A percentile compares a stretch with the other conserved stretches of the same genome.
These are phyloP conservation scores for Brachionus calyciflorus DNA, from an alignment of 1,140 invertebrate species.

Conservation along the genomic window DNA sequence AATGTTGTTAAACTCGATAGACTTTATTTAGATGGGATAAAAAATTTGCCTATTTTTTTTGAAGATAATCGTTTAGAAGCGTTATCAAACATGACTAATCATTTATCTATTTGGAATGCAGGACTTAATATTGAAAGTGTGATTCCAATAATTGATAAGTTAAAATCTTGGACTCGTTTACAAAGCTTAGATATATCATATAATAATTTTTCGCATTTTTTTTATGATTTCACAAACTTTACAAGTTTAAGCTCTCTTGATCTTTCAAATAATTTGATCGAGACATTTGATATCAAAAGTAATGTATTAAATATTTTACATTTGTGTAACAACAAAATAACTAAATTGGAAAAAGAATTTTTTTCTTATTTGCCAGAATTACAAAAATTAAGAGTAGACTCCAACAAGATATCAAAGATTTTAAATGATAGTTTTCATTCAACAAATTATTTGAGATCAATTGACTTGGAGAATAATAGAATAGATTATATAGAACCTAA, in stretches of 20 bases:
- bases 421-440: too few relatives aligned
- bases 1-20: not conserved
- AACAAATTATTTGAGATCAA: too few relatives aligned
- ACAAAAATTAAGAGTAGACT: not conserved
- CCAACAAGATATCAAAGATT: not conserved
- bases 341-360: not conserved
- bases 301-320: not conserved
- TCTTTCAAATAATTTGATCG: not conserved
- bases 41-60: not conserved
- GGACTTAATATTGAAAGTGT: not conserved
- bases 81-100: not conserved
- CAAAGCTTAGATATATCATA: not conserved
- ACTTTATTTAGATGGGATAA: not conserved
- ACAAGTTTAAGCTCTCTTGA: not conserved
- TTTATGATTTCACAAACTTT: not conserved
- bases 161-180: not conserved
- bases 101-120: not conserved
- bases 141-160: not conserved
- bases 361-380: not conserved
- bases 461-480: too few relatives aligned
- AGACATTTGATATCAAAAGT: not conserved
- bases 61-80: not conserved
- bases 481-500: conserved; percentile 5
- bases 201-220: conserved; percentile 1
- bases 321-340: not conserved